Evolutionary conservation across 2,797 vertebrate genomes (phyloP).

Genomic region (Bothrops alternatus): DNA sequence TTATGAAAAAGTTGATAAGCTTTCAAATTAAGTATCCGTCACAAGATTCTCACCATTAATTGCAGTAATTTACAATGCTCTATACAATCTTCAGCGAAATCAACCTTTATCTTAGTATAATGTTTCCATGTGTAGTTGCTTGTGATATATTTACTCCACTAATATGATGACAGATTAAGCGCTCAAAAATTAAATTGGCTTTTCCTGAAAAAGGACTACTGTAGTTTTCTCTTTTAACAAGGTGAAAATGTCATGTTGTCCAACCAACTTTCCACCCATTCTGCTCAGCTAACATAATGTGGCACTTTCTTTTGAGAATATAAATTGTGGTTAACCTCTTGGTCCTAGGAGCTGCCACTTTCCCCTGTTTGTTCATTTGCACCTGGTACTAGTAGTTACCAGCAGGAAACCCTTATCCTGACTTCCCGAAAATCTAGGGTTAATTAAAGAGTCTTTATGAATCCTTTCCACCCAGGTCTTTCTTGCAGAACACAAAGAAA

Average conservation of each 20-base stretch:
- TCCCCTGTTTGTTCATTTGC: conserved; percentile 49
- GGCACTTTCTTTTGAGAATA: conserved; percentile 60
- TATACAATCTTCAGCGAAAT: neutral
- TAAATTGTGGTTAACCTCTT: conserved; percentile 63
- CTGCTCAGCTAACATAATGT: conserved; percentile 53
- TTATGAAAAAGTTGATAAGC: neutral
- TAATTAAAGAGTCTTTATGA: conserved; percentile 37
- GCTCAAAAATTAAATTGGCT: neutral
- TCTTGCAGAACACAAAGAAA: conserved; percentile 12
- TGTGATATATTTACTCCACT: neutral
- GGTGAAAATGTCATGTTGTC: conserved; percentile 23
- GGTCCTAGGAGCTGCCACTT: conserved; percentile 38
- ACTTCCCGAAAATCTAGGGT: conserved; percentile 51
- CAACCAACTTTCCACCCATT: conserved; percentile 59
- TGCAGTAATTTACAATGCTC: neutral
- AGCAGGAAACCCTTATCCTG: conserved; percentile 53
- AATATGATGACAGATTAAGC: neutral
- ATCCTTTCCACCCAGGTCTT: neutral
- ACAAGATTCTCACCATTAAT: neutral
- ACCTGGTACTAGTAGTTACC: conserved; percentile 55
- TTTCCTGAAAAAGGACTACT: neutral
- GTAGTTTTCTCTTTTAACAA: conserved; percentile 8
- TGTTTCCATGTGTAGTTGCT: neutral
- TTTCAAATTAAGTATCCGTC: neutral
- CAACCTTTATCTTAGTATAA: neutral